These are phyloP conservation scores for Chiloscyllium plagiosum DNA, from an alignment of 2,113 vertebrate species.

Conservation along the genomic window DNA sequence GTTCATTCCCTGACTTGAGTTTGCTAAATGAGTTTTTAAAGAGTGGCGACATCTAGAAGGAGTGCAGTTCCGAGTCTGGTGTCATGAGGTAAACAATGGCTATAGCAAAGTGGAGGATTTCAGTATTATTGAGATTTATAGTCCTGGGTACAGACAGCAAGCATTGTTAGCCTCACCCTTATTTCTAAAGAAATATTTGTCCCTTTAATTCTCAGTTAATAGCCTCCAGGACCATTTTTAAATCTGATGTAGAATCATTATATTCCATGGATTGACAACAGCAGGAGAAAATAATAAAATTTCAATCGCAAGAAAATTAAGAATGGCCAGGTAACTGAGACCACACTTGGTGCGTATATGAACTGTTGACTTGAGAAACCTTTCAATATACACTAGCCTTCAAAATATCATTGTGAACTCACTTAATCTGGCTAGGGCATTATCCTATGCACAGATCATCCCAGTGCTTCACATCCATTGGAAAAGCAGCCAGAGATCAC, in stretches of 20 bases:
- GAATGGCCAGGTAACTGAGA: background rate
- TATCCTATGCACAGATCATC: background rate
- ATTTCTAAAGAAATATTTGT: no score
- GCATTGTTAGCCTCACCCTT: no score
- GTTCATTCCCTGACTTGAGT: background rate
- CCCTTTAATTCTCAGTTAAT: background rate
- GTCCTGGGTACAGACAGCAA: no score
- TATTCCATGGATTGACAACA: background rate
- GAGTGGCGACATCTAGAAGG: no score
- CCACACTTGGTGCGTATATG: background rate
- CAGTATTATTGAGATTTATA: no score
- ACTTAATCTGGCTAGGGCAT: background rate
- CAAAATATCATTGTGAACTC: background rate
- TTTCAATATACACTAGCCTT: background rate
- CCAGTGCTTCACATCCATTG: background rate
- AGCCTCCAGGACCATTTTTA: background rate
- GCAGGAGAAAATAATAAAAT: background rate
- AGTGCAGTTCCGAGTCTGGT: no score
- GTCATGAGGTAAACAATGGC: no score
- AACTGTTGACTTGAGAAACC: background rate
- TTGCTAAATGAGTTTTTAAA: background rate
- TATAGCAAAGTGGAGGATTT: no score
- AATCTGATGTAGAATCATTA: background rate
- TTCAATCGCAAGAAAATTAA: background rate
- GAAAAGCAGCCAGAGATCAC: background rate